Percentiles rank a stretch among this genome's conserved stretches.
Conservation (phyloP, 2,113 vertebrate species). For the Serilophus lunatus region DNA sequence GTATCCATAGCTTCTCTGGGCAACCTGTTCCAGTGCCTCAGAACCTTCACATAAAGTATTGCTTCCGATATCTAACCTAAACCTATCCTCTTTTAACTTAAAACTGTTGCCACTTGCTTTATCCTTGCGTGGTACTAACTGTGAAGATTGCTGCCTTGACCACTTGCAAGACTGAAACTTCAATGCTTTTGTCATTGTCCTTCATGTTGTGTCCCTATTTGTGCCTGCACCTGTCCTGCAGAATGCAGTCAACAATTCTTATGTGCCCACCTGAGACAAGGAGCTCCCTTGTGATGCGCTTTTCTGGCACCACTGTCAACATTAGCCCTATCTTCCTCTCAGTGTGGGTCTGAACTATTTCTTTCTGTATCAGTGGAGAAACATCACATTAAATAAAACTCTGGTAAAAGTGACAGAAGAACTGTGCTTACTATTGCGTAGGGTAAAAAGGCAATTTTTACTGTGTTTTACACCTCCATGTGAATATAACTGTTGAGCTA, state of each 20-base stretch:
- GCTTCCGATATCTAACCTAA: not conserved
- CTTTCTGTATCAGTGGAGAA: not conserved
- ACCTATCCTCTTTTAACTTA: not conserved
- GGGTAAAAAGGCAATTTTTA: not conserved
- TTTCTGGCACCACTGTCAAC: not conserved
- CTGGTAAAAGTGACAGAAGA: not conserved
- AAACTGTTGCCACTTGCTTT: not conserved
- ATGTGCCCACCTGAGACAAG: not conserved
- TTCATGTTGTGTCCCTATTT: not conserved
- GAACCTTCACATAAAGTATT: not conserved
- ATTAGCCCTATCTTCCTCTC: not conserved
- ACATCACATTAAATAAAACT: not conserved
- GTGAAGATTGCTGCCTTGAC: not conserved
- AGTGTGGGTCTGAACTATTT: not conserved
- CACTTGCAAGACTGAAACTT: not conserved
- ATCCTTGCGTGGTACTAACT: not conserved
- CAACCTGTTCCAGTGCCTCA: not conserved
- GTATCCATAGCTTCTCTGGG: not conserved
- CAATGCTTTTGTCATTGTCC: not conserved
- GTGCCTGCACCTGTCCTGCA: accelerated
- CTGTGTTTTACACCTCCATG: not conserved
- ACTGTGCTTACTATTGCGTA: not conserved
- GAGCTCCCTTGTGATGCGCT: not conserved
- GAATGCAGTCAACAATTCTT: accelerated
- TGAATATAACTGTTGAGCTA: not conserved